Conservation (phyloP, 2,888 invertebrate genomes). For the Spisula solida region DNA sequence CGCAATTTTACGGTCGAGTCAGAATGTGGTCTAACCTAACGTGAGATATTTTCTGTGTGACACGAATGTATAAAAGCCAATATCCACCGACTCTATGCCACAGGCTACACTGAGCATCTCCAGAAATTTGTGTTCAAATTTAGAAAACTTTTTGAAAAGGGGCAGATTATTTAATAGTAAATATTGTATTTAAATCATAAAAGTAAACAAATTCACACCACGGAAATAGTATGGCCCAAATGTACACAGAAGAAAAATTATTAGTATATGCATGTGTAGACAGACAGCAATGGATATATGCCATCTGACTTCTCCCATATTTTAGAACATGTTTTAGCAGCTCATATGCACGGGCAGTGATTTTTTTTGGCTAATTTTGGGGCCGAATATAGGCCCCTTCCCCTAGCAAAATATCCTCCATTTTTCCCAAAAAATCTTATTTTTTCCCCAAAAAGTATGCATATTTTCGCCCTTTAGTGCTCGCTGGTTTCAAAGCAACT, state of each 20-base stretch:
- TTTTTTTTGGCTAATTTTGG: too few relatives aligned
- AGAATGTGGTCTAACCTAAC: background rate
- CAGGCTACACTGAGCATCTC: too few relatives aligned
- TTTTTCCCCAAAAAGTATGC: too few relatives aligned
- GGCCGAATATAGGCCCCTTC: too few relatives aligned
- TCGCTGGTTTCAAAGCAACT: too few relatives aligned
- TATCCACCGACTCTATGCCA: background rate
- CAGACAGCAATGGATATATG: too few relatives aligned
- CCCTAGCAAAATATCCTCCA: too few relatives aligned
- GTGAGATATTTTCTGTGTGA: background rate
- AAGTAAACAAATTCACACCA: background rate
- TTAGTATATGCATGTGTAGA: background rate
- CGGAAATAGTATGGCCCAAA: background rate
- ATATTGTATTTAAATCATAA: background rate
- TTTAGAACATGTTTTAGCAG: too few relatives aligned
- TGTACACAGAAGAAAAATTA: background rate
- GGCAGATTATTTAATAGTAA: background rate
- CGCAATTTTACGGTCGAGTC: background rate
- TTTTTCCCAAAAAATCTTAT: too few relatives aligned
- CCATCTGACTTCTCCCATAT: too few relatives aligned
- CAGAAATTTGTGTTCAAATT: background rate
- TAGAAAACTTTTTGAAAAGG: background rate
- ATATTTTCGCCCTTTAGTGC: too few relatives aligned
- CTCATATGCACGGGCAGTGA: too few relatives aligned
- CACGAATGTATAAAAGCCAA: background rate